A percentile compares a stretch with the other conserved stretches of the same genome.
Conservation (phyloP, 2,888 invertebrate species). For the Philhelius pedissequus region DNA sequence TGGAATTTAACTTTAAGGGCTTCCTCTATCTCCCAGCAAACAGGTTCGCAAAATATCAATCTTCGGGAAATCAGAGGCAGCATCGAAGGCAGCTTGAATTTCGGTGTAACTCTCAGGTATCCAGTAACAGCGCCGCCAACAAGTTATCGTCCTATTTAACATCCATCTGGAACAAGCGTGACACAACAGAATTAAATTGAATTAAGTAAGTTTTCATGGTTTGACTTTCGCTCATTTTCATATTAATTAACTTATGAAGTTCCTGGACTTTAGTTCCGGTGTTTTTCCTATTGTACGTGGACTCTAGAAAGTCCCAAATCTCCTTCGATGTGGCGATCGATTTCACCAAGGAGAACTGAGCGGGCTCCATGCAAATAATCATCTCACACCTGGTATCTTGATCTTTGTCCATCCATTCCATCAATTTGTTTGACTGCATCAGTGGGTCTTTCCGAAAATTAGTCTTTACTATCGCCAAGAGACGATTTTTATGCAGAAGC, state of each 20-base stretch:
- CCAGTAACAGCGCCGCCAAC: not conserved
- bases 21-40: not conserved
- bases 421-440: not conserved
- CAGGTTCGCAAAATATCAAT: not conserved
- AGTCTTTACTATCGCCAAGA: not conserved
- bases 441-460: not conserved
- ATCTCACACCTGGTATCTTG: slow-evolving; percentile 1
- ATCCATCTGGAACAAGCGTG: slow-evolving; percentile 3
- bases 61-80: no score
- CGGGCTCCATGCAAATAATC: no score
- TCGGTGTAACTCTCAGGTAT: not conserved
- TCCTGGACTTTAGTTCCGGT: slow-evolving; percentile 4
- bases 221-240: not conserved
- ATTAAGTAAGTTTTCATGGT: no score
- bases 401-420: slow-evolving; percentile 13
- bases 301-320: slow-evolving; percentile 16
- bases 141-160: no score
- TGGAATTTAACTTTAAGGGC: not conserved
- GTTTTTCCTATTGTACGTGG: slow-evolving; percentile 8
- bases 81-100: not conserved
- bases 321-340: not conserved
- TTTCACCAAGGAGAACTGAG: slow-evolving; percentile 13
- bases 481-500: not conserved
- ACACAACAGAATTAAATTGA: slow-evolving; percentile 14
- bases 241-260: slow-evolving; percentile 24